Conservation (phyloP, 2,888 invertebrate genomes). For the Opisthograptis luteolata region DNA sequence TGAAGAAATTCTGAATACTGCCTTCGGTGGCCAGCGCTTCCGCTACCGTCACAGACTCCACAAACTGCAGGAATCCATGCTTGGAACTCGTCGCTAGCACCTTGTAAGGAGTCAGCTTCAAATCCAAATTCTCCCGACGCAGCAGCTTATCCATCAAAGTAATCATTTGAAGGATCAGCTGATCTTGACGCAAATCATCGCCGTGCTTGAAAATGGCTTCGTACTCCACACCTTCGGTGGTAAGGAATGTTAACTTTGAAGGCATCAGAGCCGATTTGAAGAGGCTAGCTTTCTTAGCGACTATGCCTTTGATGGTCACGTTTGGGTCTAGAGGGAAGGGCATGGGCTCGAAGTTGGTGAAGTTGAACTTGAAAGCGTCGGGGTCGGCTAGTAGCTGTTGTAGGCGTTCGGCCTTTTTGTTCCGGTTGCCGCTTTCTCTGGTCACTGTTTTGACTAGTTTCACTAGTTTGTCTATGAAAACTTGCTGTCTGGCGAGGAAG, state of each 20-base stretch:
- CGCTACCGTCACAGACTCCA: constrained; percentile 96
- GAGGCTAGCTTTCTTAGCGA: constrained; percentile 94
- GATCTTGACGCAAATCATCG: constrained; percentile 98
- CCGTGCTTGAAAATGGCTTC: constrained; percentile 99
- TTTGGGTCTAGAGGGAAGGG: constrained; percentile 98
- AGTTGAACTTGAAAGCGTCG: constrained; percentile 93
- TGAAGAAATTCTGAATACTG: constrained; percentile 96
- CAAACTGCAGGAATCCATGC: constrained; percentile 98
- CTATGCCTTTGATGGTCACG: constrained; percentile 93
- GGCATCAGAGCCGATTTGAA: constrained; percentile 99
- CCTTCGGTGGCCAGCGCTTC: constrained; percentile 95
- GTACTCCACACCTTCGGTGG: constrained; percentile 92
- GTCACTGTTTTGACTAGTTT: constrained; percentile 94
- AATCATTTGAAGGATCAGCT: constrained; percentile 98
- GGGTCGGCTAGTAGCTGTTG: constrained; percentile 92
- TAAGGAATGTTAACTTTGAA: constrained; percentile 93
- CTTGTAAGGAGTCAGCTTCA: constrained; percentile 96
- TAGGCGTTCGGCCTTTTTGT: constrained; percentile 95
- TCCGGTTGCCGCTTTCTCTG: constrained; percentile 95
- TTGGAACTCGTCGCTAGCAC: constrained; percentile 98
- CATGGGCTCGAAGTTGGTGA: constrained; percentile 95
- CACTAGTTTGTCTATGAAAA: constrained; percentile 96
- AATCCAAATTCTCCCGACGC: constrained; percentile 96
- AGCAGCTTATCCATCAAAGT: constrained; percentile 98
- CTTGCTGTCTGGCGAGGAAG: constrained; percentile 93